These are phyloP conservation scores for Diorhabda elongata DNA, from an alignment of 1,140 invertebrate genomes.

Conservation along the genomic window DNA sequence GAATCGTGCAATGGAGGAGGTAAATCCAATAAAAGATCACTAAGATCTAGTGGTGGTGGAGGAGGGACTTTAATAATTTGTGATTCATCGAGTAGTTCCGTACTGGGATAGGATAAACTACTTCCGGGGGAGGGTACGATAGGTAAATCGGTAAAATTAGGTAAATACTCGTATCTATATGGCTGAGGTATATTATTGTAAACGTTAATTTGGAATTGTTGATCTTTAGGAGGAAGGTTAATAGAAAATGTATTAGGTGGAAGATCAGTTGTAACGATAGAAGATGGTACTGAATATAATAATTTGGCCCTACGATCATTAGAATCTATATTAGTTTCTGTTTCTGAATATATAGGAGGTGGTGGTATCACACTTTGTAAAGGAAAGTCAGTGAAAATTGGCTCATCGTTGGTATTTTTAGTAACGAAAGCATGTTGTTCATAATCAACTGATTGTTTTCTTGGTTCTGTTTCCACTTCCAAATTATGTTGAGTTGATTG, in stretches of 20 bases:
- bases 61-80: conserved; percentile 28
- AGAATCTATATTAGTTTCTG: background rate
- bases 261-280: background rate
- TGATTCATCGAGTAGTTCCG: conserved; percentile 21
- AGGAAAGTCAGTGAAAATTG: background rate
- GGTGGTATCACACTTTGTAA: conserved; percentile 5
- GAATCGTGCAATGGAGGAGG: conserved; percentile 12
- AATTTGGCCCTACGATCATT: conserved; percentile 1
- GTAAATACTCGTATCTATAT: background rate
- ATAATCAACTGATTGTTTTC: background rate
- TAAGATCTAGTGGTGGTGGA: conserved; percentile 27
- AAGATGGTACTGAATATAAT: background rate
- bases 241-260: conserved; percentile 16
- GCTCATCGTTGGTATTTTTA: background rate
- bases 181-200: conserved; percentile 21
- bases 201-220: conserved; percentile 23
- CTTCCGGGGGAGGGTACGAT: background rate
- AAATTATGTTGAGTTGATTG: conserved; percentile 25
- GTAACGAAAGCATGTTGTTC: background rate
- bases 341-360: conserved; percentile 10
- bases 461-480: conserved; percentile 25
- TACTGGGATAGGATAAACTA: conserved; percentile 5
- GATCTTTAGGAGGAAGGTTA: background rate
- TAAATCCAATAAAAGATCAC: background rate
- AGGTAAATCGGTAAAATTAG: background rate